These are phyloP conservation scores for Homarus americanus DNA, from an alignment of 1,140 invertebrate genomes.

Conservation along the genomic window DNA sequence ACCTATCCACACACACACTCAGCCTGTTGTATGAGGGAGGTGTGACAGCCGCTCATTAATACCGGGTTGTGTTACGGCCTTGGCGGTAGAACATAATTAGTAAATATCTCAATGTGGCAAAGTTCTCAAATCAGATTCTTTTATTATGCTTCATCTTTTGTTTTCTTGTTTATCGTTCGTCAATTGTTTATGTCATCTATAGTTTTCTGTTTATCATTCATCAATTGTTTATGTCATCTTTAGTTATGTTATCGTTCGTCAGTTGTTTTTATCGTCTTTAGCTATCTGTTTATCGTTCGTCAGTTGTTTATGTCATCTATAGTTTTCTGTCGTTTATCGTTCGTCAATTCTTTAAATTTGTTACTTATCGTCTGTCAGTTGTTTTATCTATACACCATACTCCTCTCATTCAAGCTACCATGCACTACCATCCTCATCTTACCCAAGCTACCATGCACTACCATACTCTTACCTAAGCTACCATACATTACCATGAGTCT, in stretches of 20 bases:
- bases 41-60: background rate
- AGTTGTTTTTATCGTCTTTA: background rate
- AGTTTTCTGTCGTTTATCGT: background rate
- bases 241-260: background rate
- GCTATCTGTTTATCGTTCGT: background rate
- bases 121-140: background rate
- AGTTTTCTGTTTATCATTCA: background rate
- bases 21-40: no score
- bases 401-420: no score
- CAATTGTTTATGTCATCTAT: background rate
- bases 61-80: background rate
- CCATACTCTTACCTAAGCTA: no score
- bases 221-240: background rate
- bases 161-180: background rate
- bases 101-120: no score
- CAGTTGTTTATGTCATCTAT: background rate
- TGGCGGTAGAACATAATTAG: background rate
- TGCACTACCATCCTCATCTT: no score
- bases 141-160: background rate
- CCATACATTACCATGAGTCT: no score
- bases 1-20: no score
- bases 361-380: background rate
- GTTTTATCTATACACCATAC: no score
- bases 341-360: background rate
- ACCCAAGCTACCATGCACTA: no score